These are phyloP conservation scores for Synanthedon tipuliformis DNA, from an alignment of 2,888 invertebrate genomes.

Conservation along the genomic window DNA sequence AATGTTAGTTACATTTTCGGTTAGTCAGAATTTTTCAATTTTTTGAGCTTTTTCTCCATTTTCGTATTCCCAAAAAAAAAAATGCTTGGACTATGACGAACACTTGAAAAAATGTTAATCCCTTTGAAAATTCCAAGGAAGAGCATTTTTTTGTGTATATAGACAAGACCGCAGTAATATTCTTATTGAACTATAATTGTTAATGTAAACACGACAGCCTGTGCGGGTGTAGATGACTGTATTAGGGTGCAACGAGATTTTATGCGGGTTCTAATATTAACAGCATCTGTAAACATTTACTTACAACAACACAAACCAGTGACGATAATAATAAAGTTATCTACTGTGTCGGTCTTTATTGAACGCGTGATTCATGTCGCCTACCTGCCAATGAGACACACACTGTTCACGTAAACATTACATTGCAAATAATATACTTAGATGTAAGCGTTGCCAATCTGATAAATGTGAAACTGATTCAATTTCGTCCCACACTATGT, in stretches of 20 bases:
- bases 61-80: no score
- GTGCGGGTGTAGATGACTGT: neutral
- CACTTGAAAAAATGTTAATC: no score
- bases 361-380: neutral
- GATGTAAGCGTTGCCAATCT: neutral
- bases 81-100: no score
- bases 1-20: no score
- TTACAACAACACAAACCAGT: neutral
- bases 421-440: neutral
- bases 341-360: neutral
- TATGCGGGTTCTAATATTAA: neutral
- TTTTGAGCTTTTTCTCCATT: no score
- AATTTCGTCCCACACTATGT: neutral
- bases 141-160: no score
- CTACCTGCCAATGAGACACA: neutral
- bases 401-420: neutral
- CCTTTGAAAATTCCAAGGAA: no score
- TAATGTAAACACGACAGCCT: neutral
- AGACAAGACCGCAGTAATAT: no score
- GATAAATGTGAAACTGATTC: neutral
- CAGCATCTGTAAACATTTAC: neutral
- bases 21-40: no score
- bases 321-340: neutral
- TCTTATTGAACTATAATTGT: neutral
- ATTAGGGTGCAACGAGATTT: neutral